A percentile compares a stretch with the other conserved stretches of the same genome.
Evolutionary conservation across 2,888 invertebrate genomes (phyloP).

Genomic region (Rhorus exstirpatorius): DNA sequence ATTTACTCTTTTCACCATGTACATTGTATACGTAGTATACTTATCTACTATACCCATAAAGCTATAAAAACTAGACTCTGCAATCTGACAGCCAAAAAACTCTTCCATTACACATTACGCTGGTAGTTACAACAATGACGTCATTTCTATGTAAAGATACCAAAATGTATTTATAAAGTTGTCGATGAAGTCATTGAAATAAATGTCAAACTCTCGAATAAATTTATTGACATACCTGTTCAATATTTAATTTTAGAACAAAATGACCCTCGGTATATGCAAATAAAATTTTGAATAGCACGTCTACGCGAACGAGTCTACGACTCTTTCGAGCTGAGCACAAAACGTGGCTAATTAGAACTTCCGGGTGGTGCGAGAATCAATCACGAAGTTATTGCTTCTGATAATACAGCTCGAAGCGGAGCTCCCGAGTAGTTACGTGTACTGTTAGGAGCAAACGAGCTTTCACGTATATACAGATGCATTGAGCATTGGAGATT

Average conservation of each 20-base stretch:
- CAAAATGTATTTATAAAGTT: neutral
- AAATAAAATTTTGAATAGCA: neutral
- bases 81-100: too few species aligned
- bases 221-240: neutral
- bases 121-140: too few species aligned
- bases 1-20: conserved; percentile 46
- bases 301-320: neutral
- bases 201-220: neutral
- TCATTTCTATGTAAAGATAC: too few species aligned
- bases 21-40: neutral
- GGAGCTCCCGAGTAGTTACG: conserved; percentile 37
- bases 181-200: neutral
- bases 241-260: neutral
- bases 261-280: neutral
- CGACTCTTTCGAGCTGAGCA: neutral
- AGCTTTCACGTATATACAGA: conserved; percentile 6
- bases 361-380: conserved; percentile 45
- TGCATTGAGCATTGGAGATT: conserved; percentile 42
- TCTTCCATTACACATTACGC: too few species aligned
- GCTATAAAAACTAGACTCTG: too few species aligned
- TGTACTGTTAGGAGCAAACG: conserved; percentile 21
- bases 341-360: conserved; percentile 52
- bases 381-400: conserved; percentile 64
- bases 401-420: conserved; percentile 45
- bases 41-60: neutral